Conservation (phyloP, 1,140 invertebrate species). For the Rhyacophila brunnea region DNA sequence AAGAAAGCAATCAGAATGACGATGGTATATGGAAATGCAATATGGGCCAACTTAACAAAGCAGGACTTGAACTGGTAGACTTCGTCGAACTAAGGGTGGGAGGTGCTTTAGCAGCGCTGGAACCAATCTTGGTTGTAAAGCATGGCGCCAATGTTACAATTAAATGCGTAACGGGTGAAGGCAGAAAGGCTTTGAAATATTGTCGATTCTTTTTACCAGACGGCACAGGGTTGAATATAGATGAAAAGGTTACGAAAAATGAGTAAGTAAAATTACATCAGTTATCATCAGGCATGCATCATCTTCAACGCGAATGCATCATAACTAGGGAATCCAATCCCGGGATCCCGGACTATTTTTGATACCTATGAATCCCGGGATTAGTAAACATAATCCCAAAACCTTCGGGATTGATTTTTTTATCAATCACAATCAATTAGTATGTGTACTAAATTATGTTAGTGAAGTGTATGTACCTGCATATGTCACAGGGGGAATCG, state of each 20-base stretch:
- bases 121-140: conserved; percentile 31
- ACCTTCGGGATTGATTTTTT: too few relatives aligned
- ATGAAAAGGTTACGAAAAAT: conserved; percentile 17
- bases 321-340: too few relatives aligned
- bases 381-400: too few relatives aligned
- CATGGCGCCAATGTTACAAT: conserved; percentile 38
- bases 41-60: conserved; percentile 41
- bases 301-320: too few relatives aligned
- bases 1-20: conserved; percentile 36
- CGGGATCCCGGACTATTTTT: too few relatives aligned
- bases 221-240: conserved; percentile 23
- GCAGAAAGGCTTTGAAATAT: conserved; percentile 42
- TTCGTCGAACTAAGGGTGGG: conserved; percentile 41
- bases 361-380: too few relatives aligned
- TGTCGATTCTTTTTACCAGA: conserved; percentile 39
- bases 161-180: conserved; percentile 44
- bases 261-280: conserved; percentile 24
- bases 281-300: too few relatives aligned
- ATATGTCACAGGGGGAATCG: too few relatives aligned
- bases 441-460: too few relatives aligned
- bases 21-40: conserved; percentile 46
- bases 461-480: too few relatives aligned
- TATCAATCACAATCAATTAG: too few relatives aligned
- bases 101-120: conserved; percentile 43
- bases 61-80: conserved; percentile 42